phyloP scores from a whole-genome alignment of 2,797 vertebrate genomes.

The Phoxinus dragarum region DNA sequence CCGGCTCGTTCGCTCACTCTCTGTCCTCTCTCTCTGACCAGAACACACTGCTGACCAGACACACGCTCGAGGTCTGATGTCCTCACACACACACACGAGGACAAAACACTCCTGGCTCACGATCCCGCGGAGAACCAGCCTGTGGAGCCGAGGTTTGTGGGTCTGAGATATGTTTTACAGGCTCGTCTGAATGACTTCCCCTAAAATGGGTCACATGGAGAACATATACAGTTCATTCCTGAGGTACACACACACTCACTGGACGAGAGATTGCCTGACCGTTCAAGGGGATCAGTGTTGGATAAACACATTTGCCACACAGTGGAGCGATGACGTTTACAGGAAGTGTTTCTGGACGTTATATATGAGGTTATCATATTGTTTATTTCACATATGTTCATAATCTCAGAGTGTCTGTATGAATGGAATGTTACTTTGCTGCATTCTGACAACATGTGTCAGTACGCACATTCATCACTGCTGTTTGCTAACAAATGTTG shows the following conservation, averaged over 20 bases:
- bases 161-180: not conserved
- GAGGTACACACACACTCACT: not conserved
- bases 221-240: not conserved
- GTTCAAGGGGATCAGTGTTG: not conserved
- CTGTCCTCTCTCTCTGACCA: slow-evolving; percentile 60
- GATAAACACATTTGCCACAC: not conserved
- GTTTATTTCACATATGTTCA: not conserved
- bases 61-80: slow-evolving; percentile 78
- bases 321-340: not conserved
- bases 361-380: not conserved
- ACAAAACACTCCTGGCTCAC: not conserved
- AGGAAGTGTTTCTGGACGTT: not conserved
- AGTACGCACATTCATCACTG: not conserved
- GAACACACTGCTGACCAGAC: slow-evolving; percentile 79
- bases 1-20: slow-evolving; percentile 35
- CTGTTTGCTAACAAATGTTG: not conserved
- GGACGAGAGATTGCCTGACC: not conserved
- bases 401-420: not conserved
- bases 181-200: not conserved
- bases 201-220: not conserved
- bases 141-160: not conserved
- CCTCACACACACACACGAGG: slow-evolving; percentile 25
- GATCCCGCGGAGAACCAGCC: not conserved
- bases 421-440: not conserved
- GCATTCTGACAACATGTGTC: not conserved